These are phyloP conservation scores for Euzetes globulus DNA, from an alignment of 2,888 invertebrate species.

Conservation along the genomic window DNA sequence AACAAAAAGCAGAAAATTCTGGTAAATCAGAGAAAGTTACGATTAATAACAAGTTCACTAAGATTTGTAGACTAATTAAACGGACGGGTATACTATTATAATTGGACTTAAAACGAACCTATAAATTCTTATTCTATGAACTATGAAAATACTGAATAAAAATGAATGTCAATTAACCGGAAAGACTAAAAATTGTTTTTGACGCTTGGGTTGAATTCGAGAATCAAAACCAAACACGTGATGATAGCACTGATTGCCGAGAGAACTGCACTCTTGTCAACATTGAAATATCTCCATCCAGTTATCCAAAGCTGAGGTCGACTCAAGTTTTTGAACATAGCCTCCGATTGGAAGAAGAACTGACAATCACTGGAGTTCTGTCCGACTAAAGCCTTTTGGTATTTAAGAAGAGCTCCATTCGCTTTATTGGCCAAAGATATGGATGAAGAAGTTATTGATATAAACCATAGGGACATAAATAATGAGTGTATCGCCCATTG, in stretches of 20 bases:
- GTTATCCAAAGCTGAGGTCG: background rate
- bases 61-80: too few species aligned
- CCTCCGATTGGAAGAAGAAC: background rate
- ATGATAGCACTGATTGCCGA: background rate
- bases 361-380: background rate
- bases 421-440: background rate
- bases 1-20: too few species aligned
- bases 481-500: background rate
- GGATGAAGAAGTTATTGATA: background rate
- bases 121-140: too few species aligned
- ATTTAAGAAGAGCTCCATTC: background rate
- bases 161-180: too few species aligned
- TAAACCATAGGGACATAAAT: background rate
- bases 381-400: background rate
- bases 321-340: background rate
- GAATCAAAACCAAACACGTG: background rate
- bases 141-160: too few species aligned
- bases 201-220: background rate
- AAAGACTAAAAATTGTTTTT: background rate
- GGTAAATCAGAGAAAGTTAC: too few species aligned
- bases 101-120: too few species aligned
- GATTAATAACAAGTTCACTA: too few species aligned
- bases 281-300: constrained; percentile 4
- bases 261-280: background rate
- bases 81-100: too few species aligned